Evolutionary conservation across 2,888 invertebrate species (phyloP).

Genomic region (Protonemura montana): DNA sequence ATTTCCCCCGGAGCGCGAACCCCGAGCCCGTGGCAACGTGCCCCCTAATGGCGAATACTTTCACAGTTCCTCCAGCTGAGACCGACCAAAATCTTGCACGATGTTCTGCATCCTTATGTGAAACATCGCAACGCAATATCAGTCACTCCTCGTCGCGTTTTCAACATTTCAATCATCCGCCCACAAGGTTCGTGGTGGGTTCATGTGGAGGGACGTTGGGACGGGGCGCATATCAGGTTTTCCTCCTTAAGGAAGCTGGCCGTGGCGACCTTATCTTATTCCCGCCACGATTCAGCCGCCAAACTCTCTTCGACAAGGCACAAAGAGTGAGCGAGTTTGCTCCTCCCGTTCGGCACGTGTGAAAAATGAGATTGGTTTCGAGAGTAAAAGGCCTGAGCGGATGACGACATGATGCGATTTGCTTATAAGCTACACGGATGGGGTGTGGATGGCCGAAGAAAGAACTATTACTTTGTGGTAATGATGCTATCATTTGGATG

Average conservation of each 20-base stretch:
- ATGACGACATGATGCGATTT: conserved; percentile 19
- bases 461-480: not conserved
- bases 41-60: not conserved
- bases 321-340: conserved; percentile 21
- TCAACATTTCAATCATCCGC: conserved; percentile 32
- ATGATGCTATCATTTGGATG: not conserved
- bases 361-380: conserved; percentile 35
- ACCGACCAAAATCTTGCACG: not conserved
- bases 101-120: not conserved
- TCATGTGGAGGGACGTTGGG: not conserved
- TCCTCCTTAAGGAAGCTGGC: not conserved
- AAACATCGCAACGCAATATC: not conserved
- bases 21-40: not conserved
- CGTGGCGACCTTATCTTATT: conserved; percentile 10
- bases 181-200: not conserved
- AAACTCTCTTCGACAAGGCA: not conserved
- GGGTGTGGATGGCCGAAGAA: not conserved
- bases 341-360: not conserved
- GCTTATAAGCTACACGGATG: conserved; percentile 2
- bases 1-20: not conserved
- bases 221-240: not conserved
- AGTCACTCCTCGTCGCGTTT: not conserved
- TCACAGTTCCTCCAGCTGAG: not conserved
- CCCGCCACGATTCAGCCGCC: conserved; percentile 15
- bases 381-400: not conserved